phyloP scores from a whole-genome alignment of 2,113 vertebrate species.

The Sterna hirundo region DNA sequence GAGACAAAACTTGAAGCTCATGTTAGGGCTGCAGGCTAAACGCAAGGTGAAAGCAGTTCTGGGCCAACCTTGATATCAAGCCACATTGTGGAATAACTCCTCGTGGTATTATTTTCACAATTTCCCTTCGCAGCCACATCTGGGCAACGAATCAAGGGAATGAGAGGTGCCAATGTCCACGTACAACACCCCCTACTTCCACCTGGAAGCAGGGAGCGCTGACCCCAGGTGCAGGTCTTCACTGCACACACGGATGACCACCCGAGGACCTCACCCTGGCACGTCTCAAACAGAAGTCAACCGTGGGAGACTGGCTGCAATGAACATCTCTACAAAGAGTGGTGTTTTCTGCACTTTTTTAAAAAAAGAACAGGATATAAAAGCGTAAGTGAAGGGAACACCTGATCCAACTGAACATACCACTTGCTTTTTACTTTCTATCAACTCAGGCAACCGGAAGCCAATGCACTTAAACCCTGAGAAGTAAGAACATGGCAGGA shows the following conservation, averaged over 20 bases:
- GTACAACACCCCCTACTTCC: background rate
- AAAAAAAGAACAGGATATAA: background rate
- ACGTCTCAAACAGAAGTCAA: background rate
- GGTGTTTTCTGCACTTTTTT: background rate
- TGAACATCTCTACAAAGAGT: rapidly evolving
- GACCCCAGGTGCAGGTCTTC: background rate
- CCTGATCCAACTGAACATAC: background rate
- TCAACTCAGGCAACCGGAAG: background rate
- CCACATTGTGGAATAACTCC: background rate
- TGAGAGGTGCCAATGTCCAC: background rate
- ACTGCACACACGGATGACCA: rapidly evolving
- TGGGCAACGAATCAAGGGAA: background rate
- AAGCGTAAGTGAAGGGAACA: background rate
- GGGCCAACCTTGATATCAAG: rapidly evolving
- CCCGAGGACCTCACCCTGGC: background rate
- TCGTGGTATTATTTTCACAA: rapidly evolving
- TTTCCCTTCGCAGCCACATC: background rate
- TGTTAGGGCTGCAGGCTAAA: background rate
- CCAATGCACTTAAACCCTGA: background rate
- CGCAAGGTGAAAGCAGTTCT: background rate
- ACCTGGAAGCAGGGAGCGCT: background rate
- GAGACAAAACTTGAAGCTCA: background rate
- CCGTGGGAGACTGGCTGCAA: background rate
- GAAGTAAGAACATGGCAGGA: background rate
- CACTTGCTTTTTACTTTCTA: background rate